A percentile compares a stretch with the other conserved stretches of the same genome.
phyloP scores from a whole-genome alignment of 2,797 vertebrate species.

The Arremon aurantiirostris region DNA sequence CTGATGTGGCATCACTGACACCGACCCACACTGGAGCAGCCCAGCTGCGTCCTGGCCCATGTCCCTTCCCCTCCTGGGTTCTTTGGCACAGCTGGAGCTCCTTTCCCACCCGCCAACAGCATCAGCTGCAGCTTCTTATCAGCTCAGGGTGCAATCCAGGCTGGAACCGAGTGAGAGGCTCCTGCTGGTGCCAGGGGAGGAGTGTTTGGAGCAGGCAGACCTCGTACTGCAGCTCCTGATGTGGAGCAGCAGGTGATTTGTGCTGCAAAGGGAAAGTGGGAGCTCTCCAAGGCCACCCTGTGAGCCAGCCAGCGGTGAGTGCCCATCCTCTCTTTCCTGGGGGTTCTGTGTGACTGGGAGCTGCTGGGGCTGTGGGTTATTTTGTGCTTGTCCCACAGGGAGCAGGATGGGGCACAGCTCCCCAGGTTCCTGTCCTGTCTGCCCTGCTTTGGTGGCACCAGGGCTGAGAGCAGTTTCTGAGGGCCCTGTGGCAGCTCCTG shows the following conservation, averaged over 20 bases:
- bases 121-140: slow-evolving; percentile 61
- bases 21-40: accelerated
- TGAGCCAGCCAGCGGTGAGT: neutral
- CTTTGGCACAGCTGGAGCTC: slow-evolving; percentile 21
- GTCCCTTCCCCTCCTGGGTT: neutral
- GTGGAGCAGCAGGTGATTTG: neutral
- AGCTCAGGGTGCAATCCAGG: slow-evolving; percentile 19
- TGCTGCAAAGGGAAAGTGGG: neutral
- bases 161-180: neutral
- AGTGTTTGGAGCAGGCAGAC: neutral
- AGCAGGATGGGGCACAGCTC: neutral
- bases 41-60: neutral
- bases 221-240: neutral
- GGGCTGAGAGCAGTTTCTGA: neutral
- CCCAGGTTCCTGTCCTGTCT: accelerated
- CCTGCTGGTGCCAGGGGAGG: neutral
- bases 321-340: neutral
- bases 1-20: accelerated
- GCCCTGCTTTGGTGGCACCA: neutral
- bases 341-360: neutral
- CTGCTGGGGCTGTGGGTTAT: too few species aligned
- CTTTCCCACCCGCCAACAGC: slow-evolving; percentile 2
- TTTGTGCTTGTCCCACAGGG: accelerated
- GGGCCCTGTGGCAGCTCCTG: neutral
- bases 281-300: neutral